Evolutionary conservation across 2,113 vertebrate genomes (phyloP).

Genomic region (human): DNA sequence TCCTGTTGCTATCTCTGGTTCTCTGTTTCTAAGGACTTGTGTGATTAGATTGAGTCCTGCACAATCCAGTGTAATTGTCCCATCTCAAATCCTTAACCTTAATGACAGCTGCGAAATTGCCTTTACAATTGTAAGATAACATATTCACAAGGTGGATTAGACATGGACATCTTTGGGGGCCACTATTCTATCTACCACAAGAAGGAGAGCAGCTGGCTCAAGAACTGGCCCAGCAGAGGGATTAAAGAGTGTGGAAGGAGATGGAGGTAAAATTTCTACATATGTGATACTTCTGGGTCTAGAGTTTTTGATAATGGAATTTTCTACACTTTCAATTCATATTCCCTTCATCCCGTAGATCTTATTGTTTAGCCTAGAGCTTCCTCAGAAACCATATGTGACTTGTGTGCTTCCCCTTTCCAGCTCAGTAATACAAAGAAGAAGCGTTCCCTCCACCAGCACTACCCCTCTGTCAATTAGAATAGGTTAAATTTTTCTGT

Average conservation of each 20-base stretch:
- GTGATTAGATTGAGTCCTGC: background rate
- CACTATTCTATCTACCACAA: background rate
- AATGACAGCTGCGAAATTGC: background rate
- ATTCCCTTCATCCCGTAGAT: background rate
- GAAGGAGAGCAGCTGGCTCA: background rate
- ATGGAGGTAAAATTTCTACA: background rate
- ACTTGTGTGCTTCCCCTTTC: background rate
- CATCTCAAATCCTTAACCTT: background rate
- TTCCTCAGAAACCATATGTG: background rate
- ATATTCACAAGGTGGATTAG: background rate
- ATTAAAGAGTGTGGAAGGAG: background rate
- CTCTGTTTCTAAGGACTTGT: background rate
- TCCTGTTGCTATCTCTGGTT: background rate
- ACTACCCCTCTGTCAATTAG: background rate
- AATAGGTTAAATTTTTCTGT: background rate
- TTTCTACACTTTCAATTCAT: background rate
- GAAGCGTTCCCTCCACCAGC: background rate
- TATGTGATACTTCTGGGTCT: background rate
- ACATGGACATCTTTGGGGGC: background rate
- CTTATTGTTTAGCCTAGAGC: background rate
- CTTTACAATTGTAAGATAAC: background rate
- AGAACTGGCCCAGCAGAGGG: background rate
- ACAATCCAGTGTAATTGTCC: background rate
- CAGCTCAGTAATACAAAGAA: background rate
- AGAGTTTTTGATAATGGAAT: background rate